Percentiles rank a stretch among this genome's conserved stretches.
Evolutionary conservation across 2,113 vertebrate genomes (phyloP).

Genomic region (Planiliza haematocheilus): DNA sequence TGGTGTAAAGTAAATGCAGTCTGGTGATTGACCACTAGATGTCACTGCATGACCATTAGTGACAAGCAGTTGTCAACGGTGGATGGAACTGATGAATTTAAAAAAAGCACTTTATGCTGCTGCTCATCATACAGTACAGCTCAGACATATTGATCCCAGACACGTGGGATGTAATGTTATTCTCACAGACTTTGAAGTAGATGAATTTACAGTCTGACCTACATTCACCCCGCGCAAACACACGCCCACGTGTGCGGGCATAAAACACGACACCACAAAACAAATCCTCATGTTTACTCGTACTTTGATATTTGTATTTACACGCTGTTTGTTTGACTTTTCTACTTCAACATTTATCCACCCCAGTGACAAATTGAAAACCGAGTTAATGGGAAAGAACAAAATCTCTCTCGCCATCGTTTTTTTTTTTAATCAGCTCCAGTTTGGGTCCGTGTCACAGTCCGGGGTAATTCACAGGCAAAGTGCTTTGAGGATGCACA

Average conservation of each 20-base stretch:
- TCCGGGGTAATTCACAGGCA: not conserved
- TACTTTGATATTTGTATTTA: constrained; percentile 23
- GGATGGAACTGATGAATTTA: constrained; percentile 27
- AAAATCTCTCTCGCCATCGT: too few species aligned
- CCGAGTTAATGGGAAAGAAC: not conserved
- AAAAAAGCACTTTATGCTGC: constrained; percentile 13
- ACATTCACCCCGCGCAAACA: not conserved
- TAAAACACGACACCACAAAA: not conserved
- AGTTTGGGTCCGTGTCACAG: not conserved
- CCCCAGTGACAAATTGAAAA: not conserved
- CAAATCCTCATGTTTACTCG: not conserved
- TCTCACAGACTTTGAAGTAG: constrained; percentile 25
- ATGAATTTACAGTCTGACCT: constrained; percentile 40
- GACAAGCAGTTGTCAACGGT: not conserved
- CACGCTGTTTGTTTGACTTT: not conserved
- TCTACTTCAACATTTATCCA: not conserved
- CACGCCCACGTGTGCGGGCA: not conserved
- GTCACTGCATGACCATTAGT: constrained; percentile 55
- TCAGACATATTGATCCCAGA: constrained; percentile 45
- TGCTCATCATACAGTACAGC: constrained; percentile 23
- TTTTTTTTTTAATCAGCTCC: not conserved
- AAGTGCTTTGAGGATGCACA: constrained; percentile 3
- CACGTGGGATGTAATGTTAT: constrained; percentile 1
- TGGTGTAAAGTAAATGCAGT: not conserved
- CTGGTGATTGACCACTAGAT: constrained; percentile 47